Evolutionary conservation across 1,140 invertebrate genomes (phyloP).

Genomic region (Drosophila parabipectinata): DNA sequence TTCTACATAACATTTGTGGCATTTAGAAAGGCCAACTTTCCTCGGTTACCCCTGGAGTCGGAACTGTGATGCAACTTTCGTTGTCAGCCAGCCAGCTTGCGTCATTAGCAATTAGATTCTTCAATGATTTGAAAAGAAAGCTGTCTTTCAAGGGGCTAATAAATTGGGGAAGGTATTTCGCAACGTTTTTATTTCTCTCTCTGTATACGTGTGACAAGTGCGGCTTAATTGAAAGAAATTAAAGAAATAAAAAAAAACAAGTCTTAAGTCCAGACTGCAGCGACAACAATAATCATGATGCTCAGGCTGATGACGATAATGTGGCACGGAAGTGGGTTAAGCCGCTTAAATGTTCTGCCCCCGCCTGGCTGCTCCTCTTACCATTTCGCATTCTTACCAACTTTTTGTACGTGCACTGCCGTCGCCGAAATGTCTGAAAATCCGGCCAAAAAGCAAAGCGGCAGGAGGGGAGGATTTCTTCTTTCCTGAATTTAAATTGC

Average conservation of each 20-base stretch:
- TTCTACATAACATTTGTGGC: conserved; percentile 68
- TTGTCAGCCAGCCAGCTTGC: conserved; percentile 43
- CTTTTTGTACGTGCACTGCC: conserved; percentile 56
- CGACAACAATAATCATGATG: conserved; percentile 42
- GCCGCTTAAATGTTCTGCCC: conserved; percentile 74
- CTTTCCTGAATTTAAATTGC: conserved; percentile 63
- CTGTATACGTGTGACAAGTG: conserved; percentile 61
- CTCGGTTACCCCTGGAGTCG: conserved; percentile 34
- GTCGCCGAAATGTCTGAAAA: conserved; percentile 34
- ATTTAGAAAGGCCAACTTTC: conserved; percentile 79
- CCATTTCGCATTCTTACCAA: conserved; percentile 13
- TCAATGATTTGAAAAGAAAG: not conserved
- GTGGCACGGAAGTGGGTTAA: conserved; percentile 79
- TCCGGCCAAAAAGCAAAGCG: conserved; percentile 22
- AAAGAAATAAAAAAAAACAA: conserved; percentile 52
- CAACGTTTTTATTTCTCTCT: conserved; percentile 1
- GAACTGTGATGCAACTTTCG: conserved; percentile 57
- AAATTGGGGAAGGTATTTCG: not conserved
- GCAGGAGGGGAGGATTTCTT: conserved; percentile 33
- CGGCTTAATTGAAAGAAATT: conserved; percentile 80
- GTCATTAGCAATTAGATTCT: conserved; percentile 54
- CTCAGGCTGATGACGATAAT: conserved; percentile 59
- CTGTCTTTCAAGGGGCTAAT: not conserved
- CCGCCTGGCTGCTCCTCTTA: conserved; percentile 9
- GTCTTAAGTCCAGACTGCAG: conserved; percentile 43